Percentiles rank a stretch among this genome's conserved stretches.
phyloP scores from a whole-genome alignment of 2,888 invertebrate species.

The Ganaspis brasiliensis region DNA sequence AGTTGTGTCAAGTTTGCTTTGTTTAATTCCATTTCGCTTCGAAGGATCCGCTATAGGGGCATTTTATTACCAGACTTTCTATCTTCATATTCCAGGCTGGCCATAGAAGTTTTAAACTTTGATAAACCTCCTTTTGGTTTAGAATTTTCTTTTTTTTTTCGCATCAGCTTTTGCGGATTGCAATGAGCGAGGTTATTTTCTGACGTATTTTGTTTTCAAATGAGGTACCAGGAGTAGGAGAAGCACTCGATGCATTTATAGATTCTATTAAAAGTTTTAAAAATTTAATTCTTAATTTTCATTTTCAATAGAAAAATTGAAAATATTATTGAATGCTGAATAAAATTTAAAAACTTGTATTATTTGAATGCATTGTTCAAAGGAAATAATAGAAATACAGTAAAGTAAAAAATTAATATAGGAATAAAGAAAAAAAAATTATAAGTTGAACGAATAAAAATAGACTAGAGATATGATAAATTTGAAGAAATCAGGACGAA shows the following conservation, averaged over 20 bases:
- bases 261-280: neutral
- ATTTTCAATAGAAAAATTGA: neutral
- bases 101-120: too few species aligned
- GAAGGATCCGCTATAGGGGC: too few species aligned
- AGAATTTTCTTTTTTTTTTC: neutral
- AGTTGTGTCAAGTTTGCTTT: too few species aligned
- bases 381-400: neutral
- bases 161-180: neutral
- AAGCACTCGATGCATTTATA: neutral
- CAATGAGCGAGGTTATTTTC: neutral
- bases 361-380: neutral
- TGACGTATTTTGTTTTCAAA: neutral
- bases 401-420: too few species aligned
- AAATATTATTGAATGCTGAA: neutral
- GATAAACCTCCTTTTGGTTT: too few species aligned
- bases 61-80: too few species aligned
- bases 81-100: too few species aligned
- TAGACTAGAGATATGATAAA: too few species aligned
- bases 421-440: too few species aligned
- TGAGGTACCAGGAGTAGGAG: neutral
- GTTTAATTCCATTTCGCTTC: too few species aligned
- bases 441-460: too few species aligned
- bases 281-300: neutral
- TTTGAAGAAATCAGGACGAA: too few species aligned
- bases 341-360: neutral